Conservation (phyloP, 1,140 invertebrate genomes). For the Limonius californicus region DNA sequence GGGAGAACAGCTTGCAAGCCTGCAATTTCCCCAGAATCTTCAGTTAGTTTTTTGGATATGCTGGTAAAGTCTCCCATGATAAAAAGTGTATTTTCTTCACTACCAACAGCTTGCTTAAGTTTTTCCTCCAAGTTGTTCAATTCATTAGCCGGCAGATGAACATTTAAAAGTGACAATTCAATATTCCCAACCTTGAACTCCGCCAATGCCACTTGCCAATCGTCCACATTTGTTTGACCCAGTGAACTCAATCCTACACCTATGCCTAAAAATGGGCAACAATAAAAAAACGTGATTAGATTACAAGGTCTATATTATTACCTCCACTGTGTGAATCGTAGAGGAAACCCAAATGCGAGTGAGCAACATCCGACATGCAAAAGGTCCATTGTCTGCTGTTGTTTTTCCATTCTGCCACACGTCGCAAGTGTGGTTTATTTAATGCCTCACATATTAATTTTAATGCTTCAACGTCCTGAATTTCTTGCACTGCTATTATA, state of each 20-base stretch:
- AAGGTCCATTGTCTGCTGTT: constrained; percentile 62
- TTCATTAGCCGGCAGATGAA: neutral
- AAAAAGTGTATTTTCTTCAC: neutral
- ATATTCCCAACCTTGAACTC: constrained; percentile 20
- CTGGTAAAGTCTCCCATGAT: neutral
- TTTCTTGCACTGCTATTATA: constrained; percentile 69
- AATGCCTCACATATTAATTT: constrained; percentile 70
- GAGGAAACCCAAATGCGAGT: constrained; percentile 48
- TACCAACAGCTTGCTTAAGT: neutral
- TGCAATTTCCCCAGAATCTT: constrained; percentile 18
- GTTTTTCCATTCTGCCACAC: constrained; percentile 62
- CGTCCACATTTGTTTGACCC: neutral
- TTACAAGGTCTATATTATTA: constrained; percentile 34
- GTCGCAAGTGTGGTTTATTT: constrained; percentile 61
- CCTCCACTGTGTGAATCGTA: constrained; percentile 50
- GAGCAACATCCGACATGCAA: constrained; percentile 44
- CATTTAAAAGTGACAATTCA: constrained; percentile 21
- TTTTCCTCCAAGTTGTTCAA: neutral
- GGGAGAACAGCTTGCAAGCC: constrained; percentile 36
- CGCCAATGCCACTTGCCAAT: constrained; percentile 18
- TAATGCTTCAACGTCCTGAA: constrained; percentile 60
- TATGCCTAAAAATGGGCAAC: neutral
- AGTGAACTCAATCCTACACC: neutral
- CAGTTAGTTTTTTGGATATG: neutral
- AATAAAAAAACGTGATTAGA: too few relatives aligned